These are phyloP conservation scores for Notiomystis cincta DNA, from an alignment of 2,113 vertebrate species.

Conservation along the genomic window DNA sequence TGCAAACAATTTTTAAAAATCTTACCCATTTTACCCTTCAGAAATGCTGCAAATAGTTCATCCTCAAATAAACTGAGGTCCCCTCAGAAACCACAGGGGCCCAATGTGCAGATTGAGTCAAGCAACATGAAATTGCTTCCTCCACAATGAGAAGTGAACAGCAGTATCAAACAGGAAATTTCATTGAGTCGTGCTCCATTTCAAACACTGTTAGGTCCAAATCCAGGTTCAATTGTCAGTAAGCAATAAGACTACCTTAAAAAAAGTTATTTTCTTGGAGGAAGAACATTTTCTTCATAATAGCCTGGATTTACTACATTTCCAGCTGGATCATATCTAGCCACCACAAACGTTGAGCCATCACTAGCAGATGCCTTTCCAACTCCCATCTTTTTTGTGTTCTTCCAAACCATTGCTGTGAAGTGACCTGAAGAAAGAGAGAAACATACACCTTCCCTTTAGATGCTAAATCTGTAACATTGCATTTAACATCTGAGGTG, in stretches of 20 bases:
- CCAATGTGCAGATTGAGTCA: background rate
- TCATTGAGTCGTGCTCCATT: background rate
- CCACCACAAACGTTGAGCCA: constrained; percentile 94
- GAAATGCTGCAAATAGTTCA: background rate
- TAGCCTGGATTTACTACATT: constrained; percentile 94
- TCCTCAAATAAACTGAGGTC: background rate
- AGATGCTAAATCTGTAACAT: background rate
- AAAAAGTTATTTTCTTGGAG: constrained; percentile 75
- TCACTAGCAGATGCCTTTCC: constrained; percentile 89
- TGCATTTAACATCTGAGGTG: background rate
- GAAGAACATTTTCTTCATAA: constrained; percentile 93
- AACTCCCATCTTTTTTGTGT: constrained; percentile 87
- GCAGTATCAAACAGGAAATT: background rate
- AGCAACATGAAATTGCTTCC: background rate
- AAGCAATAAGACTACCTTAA: background rate
- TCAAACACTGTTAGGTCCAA: background rate
- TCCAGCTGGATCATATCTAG: constrained; percentile 92
- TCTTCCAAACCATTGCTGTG: constrained; percentile 98
- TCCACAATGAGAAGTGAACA: background rate
- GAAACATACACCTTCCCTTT: background rate
- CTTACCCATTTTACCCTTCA: background rate
- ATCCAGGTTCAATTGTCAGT: constrained; percentile 1
- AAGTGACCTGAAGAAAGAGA: constrained; percentile 85
- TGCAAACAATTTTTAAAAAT: background rate
- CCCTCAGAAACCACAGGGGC: background rate